phyloP scores from a whole-genome alignment of 1,140 invertebrate genomes.

The Caenorhabditis briggsae region DNA sequence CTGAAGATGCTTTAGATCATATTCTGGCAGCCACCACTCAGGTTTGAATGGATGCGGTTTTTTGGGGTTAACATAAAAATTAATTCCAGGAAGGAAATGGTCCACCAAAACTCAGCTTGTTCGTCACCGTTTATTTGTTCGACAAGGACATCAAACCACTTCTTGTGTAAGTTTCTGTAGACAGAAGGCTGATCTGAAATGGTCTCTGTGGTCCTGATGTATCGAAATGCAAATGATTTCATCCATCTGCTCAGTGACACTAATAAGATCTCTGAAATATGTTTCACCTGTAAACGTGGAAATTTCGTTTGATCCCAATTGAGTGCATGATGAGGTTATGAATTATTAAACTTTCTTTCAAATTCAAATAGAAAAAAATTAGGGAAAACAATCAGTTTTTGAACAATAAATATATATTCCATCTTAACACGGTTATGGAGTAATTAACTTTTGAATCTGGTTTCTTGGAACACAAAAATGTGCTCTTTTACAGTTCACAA shows the following conservation, averaged over 20 bases:
- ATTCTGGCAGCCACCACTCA: constrained; percentile 43
- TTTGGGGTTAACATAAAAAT: neutral
- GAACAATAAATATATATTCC: too few relatives aligned
- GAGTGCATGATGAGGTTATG: neutral
- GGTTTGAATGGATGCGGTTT: neutral
- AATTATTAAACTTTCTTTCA: too few relatives aligned
- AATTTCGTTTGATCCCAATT: neutral
- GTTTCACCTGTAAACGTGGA: neutral
- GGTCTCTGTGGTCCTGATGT: too few relatives aligned
- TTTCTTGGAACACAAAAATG: neutral
- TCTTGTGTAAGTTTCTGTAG: constrained; percentile 33
- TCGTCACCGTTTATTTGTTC: constrained; percentile 77
- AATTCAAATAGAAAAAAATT: neutral
- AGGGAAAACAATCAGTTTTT: neutral
- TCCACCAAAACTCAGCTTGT: constrained; percentile 72
- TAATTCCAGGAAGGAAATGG: constrained; percentile 69
- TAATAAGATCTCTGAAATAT: neutral
- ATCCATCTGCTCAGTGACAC: neutral
- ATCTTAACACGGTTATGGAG: too few relatives aligned
- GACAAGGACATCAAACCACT: constrained; percentile 73
- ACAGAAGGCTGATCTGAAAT: neutral
- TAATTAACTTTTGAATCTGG: too few relatives aligned
- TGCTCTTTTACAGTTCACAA: constrained; percentile 25
- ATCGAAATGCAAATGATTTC: neutral
- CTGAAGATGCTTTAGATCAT: constrained; percentile 71